Percentiles rank a stretch among this genome's conserved stretches.
Conservation (phyloP, 2,113 vertebrate genomes). For the Sebastes fasciatus region DNA sequence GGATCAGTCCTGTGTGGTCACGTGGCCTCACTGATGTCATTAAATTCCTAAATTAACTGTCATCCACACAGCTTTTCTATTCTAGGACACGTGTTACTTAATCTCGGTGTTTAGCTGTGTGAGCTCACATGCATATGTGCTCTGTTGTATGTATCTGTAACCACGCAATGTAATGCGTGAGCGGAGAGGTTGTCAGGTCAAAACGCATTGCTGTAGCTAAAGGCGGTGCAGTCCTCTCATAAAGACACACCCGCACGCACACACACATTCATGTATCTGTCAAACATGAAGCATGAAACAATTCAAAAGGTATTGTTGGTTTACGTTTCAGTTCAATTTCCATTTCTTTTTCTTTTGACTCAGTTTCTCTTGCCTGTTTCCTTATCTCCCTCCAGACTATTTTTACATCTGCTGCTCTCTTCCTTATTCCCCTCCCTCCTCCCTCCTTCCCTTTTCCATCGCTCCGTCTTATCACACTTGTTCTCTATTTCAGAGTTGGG, state of each 20-base stretch:
- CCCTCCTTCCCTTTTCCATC: constrained; percentile 48
- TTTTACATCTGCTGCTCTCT: constrained; percentile 66
- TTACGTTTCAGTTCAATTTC: constrained; percentile 49
- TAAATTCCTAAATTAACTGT: constrained; percentile 6
- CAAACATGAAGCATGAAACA: constrained; percentile 17
- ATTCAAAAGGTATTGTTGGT: constrained; percentile 37
- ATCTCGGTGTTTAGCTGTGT: constrained; percentile 6
- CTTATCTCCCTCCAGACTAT: constrained; percentile 65
- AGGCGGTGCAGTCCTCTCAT: constrained; percentile 45
- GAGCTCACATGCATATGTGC: constrained; percentile 9
- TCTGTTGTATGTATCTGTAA: constrained; percentile 2
- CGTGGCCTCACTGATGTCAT: too few relatives aligned
- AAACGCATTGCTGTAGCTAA: constrained; percentile 36
- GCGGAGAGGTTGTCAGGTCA: constrained; percentile 26
- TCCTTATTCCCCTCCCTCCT: constrained; percentile 49
- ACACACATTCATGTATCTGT: constrained; percentile 3
- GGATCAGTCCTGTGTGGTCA: not conserved
- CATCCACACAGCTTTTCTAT: constrained; percentile 8
- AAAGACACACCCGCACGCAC: not conserved
- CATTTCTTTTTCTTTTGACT: constrained; percentile 48
- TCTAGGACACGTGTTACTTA: constrained; percentile 3
- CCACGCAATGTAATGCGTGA: constrained; percentile 20
- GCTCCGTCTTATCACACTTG: constrained; percentile 68
- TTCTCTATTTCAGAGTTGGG: constrained; percentile 62
- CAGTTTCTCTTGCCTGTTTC: constrained; percentile 51